Evolutionary conservation across 1,140 invertebrate species (phyloP).

Genomic region (Mizuhopecten yessoensis): DNA sequence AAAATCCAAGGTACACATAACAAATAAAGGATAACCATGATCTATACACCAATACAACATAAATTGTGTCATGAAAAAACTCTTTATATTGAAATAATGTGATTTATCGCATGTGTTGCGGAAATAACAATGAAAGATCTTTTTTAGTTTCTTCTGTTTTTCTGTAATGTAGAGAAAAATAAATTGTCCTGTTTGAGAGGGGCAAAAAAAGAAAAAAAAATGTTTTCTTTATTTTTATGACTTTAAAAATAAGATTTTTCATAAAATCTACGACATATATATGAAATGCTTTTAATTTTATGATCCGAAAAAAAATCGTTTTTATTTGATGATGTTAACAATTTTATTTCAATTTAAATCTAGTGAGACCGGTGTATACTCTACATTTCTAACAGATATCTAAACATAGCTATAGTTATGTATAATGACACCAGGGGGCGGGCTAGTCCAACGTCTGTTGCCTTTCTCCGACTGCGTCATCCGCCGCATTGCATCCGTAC

Average conservation of each 20-base stretch:
- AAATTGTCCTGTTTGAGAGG: too few species aligned
- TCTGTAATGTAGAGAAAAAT: too few species aligned
- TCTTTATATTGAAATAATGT: too few species aligned
- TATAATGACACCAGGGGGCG: slow-evolving; percentile 56
- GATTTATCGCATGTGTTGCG: too few species aligned
- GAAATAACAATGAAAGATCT: too few species aligned
- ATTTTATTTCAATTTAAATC: background rate
- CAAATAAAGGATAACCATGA: background rate
- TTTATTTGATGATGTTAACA: background rate
- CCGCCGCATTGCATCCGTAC: slow-evolving; percentile 40
- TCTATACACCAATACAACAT: background rate
- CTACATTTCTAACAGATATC: background rate
- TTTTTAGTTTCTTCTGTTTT: too few species aligned
- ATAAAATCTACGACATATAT: too few species aligned
- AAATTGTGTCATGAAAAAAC: background rate
- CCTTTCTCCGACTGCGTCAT: slow-evolving; percentile 53
- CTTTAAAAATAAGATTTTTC: too few species aligned
- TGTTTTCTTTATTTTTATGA: too few species aligned
- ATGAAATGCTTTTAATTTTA: too few species aligned
- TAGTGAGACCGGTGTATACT: background rate
- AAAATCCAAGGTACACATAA: background rate
- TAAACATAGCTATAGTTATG: slow-evolving; percentile 69
- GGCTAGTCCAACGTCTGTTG: slow-evolving; percentile 51
- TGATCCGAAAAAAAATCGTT: too few species aligned
- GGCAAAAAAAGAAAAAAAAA: too few species aligned